Evolutionary conservation across 2,113 vertebrate genomes (phyloP).

Genomic region (Spilogale gracilis): DNA sequence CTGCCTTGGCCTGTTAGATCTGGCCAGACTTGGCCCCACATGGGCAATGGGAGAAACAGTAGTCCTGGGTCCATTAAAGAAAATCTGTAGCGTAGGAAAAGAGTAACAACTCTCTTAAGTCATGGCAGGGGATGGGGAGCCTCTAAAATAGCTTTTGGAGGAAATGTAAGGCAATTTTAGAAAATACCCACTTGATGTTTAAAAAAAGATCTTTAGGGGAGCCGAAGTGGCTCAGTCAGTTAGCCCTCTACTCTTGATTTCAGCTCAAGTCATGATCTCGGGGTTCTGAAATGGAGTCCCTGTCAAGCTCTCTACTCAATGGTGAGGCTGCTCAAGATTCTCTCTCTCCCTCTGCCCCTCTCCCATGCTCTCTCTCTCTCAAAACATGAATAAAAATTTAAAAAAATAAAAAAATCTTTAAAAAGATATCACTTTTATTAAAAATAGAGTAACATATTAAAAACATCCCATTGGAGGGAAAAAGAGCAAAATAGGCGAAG

Average conservation of each 20-base stretch:
- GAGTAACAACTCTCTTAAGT: background rate
- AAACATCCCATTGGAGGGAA: background rate
- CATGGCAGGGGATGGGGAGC: too few relatives aligned
- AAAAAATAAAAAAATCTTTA: background rate
- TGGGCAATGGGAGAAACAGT: background rate
- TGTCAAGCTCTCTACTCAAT: background rate
- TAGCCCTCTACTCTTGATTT: background rate
- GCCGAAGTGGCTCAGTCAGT: background rate
- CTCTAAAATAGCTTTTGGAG: background rate
- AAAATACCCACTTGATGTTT: background rate
- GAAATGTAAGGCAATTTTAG: slow-evolving; percentile 32
- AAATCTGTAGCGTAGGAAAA: background rate
- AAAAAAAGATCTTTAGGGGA: background rate
- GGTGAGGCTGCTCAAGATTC: background rate
- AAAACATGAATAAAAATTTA: background rate
- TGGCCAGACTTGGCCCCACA: background rate
- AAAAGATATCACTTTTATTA: background rate
- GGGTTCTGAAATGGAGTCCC: background rate
- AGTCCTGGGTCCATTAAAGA: background rate
- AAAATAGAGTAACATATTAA: background rate
- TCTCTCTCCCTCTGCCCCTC: background rate
- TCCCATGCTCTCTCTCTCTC: background rate
- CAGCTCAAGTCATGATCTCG: background rate
- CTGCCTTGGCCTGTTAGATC: background rate
- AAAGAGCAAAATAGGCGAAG: background rate